These are phyloP conservation scores for Nomada lathburiana DNA, from an alignment of 2,888 invertebrate species.

Conservation along the genomic window DNA sequence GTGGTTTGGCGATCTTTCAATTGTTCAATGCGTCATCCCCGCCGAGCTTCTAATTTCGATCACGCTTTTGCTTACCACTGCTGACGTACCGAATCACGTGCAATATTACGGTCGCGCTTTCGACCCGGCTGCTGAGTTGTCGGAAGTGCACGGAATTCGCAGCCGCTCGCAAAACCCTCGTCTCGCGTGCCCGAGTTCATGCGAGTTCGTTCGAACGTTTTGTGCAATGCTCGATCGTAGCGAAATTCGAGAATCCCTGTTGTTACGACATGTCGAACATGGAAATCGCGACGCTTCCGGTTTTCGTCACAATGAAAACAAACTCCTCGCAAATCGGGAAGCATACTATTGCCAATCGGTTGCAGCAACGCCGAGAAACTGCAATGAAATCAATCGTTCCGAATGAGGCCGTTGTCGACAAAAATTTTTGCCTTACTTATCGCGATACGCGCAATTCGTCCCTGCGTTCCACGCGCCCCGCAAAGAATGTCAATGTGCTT, in stretches of 20 bases:
- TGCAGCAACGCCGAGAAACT: too few species aligned
- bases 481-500: slow-evolving; percentile 3
- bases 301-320: slow-evolving; percentile 9
- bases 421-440: not conserved
- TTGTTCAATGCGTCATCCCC: not conserved
- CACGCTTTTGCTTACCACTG: too few species aligned
- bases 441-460: slow-evolving; percentile 22
- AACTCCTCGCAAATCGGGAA: not conserved
- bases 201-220: slow-evolving; percentile 50
- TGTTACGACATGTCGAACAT: slow-evolving; percentile 12
- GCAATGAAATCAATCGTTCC: too few species aligned
- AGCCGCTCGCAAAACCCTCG: not conserved
- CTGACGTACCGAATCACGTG: not conserved
- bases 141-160: slow-evolving; percentile 50
- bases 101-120: not conserved
- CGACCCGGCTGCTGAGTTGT: slow-evolving; percentile 17
- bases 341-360: too few species aligned
- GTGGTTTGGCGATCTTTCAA: not conserved
- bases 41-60: too few species aligned
- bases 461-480: slow-evolving; percentile 21
- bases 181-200: slow-evolving; percentile 53
- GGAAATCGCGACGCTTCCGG: slow-evolving; percentile 1
- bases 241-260: slow-evolving; percentile 27
- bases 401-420: too few species aligned
- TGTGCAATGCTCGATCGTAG: not conserved